phyloP scores from a whole-genome alignment of 2,888 invertebrate genomes.

The Drosophila neonasuta region DNA sequence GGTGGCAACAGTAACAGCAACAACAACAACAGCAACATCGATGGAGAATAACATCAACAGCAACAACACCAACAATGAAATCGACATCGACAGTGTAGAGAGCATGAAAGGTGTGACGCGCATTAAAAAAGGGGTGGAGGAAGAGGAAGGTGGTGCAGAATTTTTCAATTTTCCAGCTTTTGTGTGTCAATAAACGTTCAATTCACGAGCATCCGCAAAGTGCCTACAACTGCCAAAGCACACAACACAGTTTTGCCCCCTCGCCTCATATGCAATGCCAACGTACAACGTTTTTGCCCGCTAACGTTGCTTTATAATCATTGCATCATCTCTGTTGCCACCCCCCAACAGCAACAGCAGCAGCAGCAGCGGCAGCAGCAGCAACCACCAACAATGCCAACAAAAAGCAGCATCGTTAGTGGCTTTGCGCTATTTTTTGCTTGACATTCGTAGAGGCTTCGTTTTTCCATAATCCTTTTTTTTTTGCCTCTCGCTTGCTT shows the following conservation, averaged over 20 bases:
- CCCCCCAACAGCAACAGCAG: neutral
- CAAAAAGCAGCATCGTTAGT: constrained; percentile 68
- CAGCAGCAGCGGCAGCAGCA: constrained; percentile 13
- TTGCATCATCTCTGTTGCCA: constrained; percentile 44
- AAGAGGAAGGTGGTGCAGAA: constrained; percentile 59
- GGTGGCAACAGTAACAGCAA: constrained; percentile 19
- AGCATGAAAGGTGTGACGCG: constrained; percentile 59
- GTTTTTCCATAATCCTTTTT: constrained; percentile 15
- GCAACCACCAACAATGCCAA: constrained; percentile 55
- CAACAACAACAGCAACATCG: too few relatives aligned
- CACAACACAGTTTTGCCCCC: constrained; percentile 8
- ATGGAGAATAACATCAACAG: too few relatives aligned
- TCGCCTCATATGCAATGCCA: neutral
- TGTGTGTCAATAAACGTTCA: constrained; percentile 78
- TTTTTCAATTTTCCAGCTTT: constrained; percentile 77
- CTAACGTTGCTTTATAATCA: constrained; percentile 72
- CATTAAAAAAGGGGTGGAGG: constrained; percentile 44
- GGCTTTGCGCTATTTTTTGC: constrained; percentile 60
- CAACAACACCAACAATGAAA: neutral
- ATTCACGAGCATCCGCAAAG: constrained; percentile 75
- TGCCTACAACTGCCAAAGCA: constrained; percentile 72
- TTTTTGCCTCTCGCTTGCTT: neutral
- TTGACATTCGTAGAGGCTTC: constrained; percentile 35
- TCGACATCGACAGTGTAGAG: constrained; percentile 31
- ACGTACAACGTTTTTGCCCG: constrained; percentile 43